phyloP scores from a whole-genome alignment of 2,113 vertebrate species.

The Phylloscopus trochilus region DNA sequence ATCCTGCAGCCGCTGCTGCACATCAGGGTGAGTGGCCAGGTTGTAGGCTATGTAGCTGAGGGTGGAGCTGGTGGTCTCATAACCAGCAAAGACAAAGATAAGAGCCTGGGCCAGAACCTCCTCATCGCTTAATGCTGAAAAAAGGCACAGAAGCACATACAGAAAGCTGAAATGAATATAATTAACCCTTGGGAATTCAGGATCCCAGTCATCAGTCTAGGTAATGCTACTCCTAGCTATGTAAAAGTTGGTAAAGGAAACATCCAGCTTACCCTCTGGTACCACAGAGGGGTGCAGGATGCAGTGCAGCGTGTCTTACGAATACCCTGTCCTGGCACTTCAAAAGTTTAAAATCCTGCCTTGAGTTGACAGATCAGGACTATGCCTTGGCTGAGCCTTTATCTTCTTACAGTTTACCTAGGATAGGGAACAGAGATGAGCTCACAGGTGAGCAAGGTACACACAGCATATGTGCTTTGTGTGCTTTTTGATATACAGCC shows the following conservation, averaged over 20 bases:
- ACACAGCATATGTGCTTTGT: neutral
- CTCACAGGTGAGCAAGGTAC: neutral
- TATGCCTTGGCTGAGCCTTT: neutral
- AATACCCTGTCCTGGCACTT: neutral
- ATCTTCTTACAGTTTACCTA: neutral
- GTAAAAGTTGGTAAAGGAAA: neutral
- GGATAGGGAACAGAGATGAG: neutral
- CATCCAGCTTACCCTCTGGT: neutral
- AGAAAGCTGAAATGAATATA: neutral
- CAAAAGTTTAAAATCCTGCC: neutral
- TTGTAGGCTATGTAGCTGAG: constrained; percentile 71
- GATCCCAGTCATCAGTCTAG: neutral
- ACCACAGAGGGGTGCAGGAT: neutral
- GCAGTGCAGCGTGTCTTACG: neutral
- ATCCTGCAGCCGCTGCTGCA: constrained; percentile 74
- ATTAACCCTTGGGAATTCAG: neutral
- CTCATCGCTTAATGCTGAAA: constrained; percentile 76
- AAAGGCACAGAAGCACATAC: neutral
- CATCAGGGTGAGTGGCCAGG: constrained; percentile 73
- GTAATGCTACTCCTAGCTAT: neutral
- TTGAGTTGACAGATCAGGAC: neutral
- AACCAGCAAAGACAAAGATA: constrained; percentile 80
- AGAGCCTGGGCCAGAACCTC: constrained; percentile 80
- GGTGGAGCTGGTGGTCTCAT: constrained; percentile 77
- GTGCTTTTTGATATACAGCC: neutral